Evolutionary conservation across 2,113 vertebrate species (phyloP).

Genomic region (Gorsachius goisagi): DNA sequence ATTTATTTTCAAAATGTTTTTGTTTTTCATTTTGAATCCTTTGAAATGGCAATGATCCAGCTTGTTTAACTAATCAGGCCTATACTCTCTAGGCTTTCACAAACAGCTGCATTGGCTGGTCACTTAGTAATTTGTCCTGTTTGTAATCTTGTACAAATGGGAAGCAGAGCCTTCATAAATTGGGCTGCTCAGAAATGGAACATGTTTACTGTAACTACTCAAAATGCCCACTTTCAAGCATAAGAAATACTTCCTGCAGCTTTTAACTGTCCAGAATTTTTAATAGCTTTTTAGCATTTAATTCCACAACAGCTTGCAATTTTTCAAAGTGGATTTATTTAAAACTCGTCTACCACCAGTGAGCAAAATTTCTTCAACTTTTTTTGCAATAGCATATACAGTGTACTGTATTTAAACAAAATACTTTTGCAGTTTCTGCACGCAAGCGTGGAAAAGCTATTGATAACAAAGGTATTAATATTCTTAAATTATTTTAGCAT

Average conservation of each 20-base stretch:
- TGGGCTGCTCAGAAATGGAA: background rate
- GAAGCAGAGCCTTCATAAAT: background rate
- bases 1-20: background rate
- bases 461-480: background rate
- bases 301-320: background rate
- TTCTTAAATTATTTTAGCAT: background rate
- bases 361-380: background rate
- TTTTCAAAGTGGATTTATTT: background rate
- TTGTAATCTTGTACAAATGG: background rate
- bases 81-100: background rate
- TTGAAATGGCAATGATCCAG: background rate
- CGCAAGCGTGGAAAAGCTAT: background rate
- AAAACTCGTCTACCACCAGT: background rate
- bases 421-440: background rate
- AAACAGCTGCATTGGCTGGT: background rate
- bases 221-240: background rate
- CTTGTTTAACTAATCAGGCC: background rate
- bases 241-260: background rate
- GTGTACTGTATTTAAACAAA: background rate
- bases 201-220: background rate
- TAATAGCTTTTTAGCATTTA: background rate
- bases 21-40: slow-evolving; percentile 6
- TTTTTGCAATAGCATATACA: background rate
- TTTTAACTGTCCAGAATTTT: background rate
- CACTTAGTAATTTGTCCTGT: background rate